Conservation (phyloP, 2,797 vertebrate genomes). For the Poecile montanus region DNA sequence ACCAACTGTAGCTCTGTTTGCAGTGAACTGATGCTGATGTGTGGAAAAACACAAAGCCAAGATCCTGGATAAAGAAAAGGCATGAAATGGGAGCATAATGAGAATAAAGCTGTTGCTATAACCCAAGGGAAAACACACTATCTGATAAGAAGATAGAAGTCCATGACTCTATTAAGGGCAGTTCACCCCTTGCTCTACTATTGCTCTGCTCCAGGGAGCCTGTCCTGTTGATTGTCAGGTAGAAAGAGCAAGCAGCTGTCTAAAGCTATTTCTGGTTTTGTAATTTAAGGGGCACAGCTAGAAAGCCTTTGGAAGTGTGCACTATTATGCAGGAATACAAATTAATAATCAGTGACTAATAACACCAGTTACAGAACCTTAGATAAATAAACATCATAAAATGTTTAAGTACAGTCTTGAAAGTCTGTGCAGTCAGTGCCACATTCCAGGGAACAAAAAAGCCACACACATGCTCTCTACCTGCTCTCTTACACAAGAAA, state of each 20-base stretch:
- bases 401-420: neutral
- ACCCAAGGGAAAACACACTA: neutral
- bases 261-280: slow-evolving; percentile 8
- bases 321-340: slow-evolving; percentile 7
- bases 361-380: neutral
- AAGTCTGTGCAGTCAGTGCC: neutral
- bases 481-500: neutral
- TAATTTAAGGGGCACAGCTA: slow-evolving; percentile 17
- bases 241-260: neutral
- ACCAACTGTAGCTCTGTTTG: neutral
- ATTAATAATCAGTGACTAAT: slow-evolving; percentile 24
- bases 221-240: slow-evolving; percentile 22
- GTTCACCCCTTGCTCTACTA: neutral
- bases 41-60: neutral
- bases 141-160: slow-evolving; percentile 17
- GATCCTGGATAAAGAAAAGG: neutral
- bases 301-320: slow-evolving; percentile 21
- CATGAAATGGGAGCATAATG: neutral
- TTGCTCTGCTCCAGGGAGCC: slow-evolving; percentile 11
- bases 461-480: neutral
- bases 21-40: neutral
- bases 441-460: neutral
- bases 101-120: slow-evolving; percentile 9
- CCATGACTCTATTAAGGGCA: neutral
- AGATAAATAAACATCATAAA: slow-evolving; percentile 1